These are phyloP conservation scores for Molorchus minor DNA, from an alignment of 2,888 invertebrate species.

Conservation along the genomic window DNA sequence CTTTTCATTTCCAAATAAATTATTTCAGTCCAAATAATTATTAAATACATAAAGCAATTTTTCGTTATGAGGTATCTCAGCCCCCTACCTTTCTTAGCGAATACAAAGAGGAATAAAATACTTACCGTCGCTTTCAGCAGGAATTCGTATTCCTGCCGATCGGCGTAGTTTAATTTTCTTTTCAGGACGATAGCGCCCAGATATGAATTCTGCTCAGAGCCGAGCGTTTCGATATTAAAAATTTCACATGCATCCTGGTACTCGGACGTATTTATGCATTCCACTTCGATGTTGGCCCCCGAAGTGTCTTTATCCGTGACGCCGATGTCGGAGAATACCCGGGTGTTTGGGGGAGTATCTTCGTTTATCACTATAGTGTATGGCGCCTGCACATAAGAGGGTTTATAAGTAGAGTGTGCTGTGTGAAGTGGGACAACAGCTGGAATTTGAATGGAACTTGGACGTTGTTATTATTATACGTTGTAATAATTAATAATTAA, in stretches of 20 bases:
- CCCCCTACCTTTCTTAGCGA: no score
- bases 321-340: slow-evolving; percentile 75
- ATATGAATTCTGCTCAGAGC: slow-evolving; percentile 73
- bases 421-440: no score
- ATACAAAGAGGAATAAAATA: no score
- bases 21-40: no score
- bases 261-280: slow-evolving; percentile 69
- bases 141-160: slow-evolving; percentile 80
- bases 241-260: slow-evolving; percentile 77
- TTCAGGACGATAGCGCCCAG: slow-evolving; percentile 78
- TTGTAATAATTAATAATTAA: no score
- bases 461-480: no score
- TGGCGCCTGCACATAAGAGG: slow-evolving; percentile 70
- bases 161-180: slow-evolving; percentile 78
- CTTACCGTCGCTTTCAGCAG: slow-evolving; percentile 78
- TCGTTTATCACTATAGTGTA: slow-evolving; percentile 83
- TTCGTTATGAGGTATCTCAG: no score
- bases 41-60: no score
- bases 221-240: slow-evolving; percentile 72
- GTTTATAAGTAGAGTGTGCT: neutral
- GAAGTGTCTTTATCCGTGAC: slow-evolving; percentile 83
- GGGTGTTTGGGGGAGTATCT: slow-evolving; percentile 76
- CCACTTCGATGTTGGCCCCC: slow-evolving; percentile 82
- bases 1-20: no score
- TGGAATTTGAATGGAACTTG: no score